Conservation (phyloP, 30 jellyfish, hydroid and myxozoan species). For the Mastigias papua region DNA sequence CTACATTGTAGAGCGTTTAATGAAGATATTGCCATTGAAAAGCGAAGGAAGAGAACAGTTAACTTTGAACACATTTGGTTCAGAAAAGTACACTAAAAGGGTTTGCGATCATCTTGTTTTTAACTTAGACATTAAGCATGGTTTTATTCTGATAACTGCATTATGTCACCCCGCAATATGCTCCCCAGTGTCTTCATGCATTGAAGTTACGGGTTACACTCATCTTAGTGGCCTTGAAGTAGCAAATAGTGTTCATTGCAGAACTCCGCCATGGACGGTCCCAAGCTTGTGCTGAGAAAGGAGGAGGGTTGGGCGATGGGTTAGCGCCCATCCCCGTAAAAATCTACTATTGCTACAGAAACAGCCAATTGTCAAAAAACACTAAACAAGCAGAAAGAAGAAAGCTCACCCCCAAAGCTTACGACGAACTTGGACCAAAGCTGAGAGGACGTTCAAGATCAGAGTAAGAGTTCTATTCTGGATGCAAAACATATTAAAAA, state of each 20-base stretch:
- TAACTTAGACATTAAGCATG: constrained; percentile 16
- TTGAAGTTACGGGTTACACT: not conserved
- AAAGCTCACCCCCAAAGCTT: too few species aligned
- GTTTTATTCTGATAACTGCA: not conserved
- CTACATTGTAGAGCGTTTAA: constrained; percentile 6
- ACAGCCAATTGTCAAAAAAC: too few species aligned
- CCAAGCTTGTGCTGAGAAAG: too few species aligned
- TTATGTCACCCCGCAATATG: not conserved
- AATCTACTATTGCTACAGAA: too few species aligned
- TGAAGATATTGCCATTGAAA: not conserved
- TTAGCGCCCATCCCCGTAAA: too few species aligned
- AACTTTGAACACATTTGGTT: constrained; percentile 20
- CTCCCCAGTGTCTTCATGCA: constrained; percentile 8
- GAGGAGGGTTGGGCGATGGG: too few species aligned
- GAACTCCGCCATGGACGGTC: not conserved
- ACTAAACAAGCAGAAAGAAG: too few species aligned
- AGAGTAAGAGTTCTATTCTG: too few species aligned
- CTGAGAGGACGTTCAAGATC: too few species aligned
- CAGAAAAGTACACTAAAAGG: constrained; percentile 3
- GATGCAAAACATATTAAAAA: too few species aligned
- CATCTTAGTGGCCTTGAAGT: not conserved
- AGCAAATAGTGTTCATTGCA: constrained; percentile 17
- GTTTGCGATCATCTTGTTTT: constrained; percentile 10
- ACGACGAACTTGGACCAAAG: too few species aligned
- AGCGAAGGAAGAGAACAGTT: not conserved